A percentile compares a stretch with the other conserved stretches of the same genome.
Evolutionary conservation across 2,888 invertebrate species (phyloP).

Genomic region (Melitaea athalia): DNA sequence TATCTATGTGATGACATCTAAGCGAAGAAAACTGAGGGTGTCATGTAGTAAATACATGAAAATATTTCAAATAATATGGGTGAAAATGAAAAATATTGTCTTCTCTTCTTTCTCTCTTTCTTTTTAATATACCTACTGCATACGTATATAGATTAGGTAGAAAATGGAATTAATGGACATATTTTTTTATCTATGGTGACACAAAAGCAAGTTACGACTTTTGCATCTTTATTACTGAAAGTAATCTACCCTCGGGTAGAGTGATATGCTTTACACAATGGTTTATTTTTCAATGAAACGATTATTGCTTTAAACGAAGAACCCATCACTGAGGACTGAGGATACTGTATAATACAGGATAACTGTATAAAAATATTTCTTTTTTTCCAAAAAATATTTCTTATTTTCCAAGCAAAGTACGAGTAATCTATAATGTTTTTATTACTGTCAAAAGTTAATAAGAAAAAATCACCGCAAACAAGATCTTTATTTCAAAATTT

Average conservation of each 20-base stretch:
- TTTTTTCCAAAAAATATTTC: background rate
- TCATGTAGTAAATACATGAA: too few species aligned
- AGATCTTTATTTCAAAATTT: too few species aligned
- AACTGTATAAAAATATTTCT: background rate
- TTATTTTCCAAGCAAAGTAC: background rate
- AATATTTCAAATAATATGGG: too few species aligned
- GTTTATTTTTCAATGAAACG: slow-evolving; percentile 13
- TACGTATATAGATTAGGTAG: background rate
- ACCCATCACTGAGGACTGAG: background rate
- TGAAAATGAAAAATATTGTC: too few species aligned
- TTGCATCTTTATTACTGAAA: slow-evolving; percentile 23
- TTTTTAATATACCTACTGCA: background rate
- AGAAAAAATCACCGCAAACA: too few species aligned
- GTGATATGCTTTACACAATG: slow-evolving; percentile 20
- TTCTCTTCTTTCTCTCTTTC: too few species aligned
- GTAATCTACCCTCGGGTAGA: slow-evolving; percentile 21
- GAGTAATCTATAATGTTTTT: background rate
- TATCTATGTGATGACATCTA: too few species aligned
- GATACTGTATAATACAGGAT: too few species aligned
- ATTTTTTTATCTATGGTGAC: slow-evolving; percentile 20
- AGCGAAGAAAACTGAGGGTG: too few species aligned
- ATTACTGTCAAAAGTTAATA: background rate
- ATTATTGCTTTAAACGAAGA: slow-evolving; percentile 13
- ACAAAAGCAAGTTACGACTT: slow-evolving; percentile 24
- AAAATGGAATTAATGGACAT: slow-evolving; percentile 10